Evolutionary conservation across 2,888 invertebrate species (phyloP).

Genomic region (Protophormia terraenovae): DNA sequence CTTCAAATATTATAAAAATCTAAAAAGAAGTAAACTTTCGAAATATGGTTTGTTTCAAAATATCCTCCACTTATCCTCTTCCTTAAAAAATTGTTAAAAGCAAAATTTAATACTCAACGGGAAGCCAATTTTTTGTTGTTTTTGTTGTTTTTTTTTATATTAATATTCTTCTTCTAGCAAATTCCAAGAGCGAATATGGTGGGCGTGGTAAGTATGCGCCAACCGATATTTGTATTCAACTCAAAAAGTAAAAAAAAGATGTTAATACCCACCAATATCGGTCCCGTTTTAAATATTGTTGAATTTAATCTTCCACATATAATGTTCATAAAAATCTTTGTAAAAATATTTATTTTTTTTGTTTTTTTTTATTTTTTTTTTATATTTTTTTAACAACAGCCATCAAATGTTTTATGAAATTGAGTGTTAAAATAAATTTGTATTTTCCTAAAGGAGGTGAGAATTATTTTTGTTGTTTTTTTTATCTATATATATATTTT

Average conservation of each 20-base stretch:
- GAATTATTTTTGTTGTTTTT: slow-evolving; percentile 69
- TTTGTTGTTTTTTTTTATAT: slow-evolving; percentile 74
- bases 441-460: slow-evolving; percentile 69
- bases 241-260: slow-evolving; percentile 2
- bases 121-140: slow-evolving; percentile 68
- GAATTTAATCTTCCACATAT: slow-evolving; percentile 18
- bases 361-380: slow-evolving; percentile 46
- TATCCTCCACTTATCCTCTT: background rate
- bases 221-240: slow-evolving; percentile 65
- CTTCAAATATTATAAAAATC: background rate
- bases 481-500: slow-evolving; percentile 41
- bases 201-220: slow-evolving; percentile 79
- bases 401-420: slow-evolving; percentile 62
- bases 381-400: slow-evolving; percentile 67
- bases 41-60: background rate
- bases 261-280: slow-evolving; percentile 61
- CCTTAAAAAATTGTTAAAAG: background rate
- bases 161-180: slow-evolving; percentile 68
- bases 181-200: slow-evolving; percentile 64
- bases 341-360: slow-evolving; percentile 52
- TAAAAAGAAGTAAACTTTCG: background rate
- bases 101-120: slow-evolving; percentile 48
- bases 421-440: slow-evolving; percentile 59
- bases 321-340: slow-evolving; percentile 24
- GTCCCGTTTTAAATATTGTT: slow-evolving; percentile 66